Base-by-base conservation (phyloP, 2,113 vertebrate species). In the Ancistrus triradiatus region DNA sequence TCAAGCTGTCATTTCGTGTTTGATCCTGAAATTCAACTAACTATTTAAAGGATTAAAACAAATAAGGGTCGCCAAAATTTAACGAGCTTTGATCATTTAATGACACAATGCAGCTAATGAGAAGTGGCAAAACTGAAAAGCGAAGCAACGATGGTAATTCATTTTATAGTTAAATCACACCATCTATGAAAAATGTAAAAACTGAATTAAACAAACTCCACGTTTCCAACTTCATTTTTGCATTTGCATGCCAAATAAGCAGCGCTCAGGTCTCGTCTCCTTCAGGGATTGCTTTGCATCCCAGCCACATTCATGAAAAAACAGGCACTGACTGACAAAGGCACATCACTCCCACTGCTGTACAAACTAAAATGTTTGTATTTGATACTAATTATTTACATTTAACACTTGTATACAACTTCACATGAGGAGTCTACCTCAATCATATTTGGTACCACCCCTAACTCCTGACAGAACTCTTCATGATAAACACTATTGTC, bases 161-260 rank as follows among this genome's bases (percentile, higher is more conserved):
- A 3, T 31, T n/a, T n/a, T n/a, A n/a, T n/a, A n/a, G n/a, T n/a
- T n/a, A n/a, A n/a, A n/a, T n/a, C n/a, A n/a, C n/a, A n/a, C n/a
- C n/a, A n/a, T n/a, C n/a, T n/a, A n/a, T n/a, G n/a, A n/a, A n/a
- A n/a, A n/a, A n/a, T n/a, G n/a, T n/a, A n/a, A n/a, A n/a, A n/a
- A n/a, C n/a, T n/a, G n/a, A n/a, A n/a, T n/a, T n/a, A n/a, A 7
- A 31, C 27, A 31, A 31, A 3, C 37, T 40, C 13, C 44, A 48
- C 27, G 7, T 50, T 35, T 21, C 11, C 25, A 42, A 19, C 15
- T 21, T 44, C 40, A 18, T 1, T 47, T 35, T 18, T 15, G 24
- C 37, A 11, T 73, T 59, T 68, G 70, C 59, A 64, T 53, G 17
- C 27, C 59, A 68, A 73, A 64, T 59, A 31, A 19, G 31, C 28